phyloP scores from a whole-genome alignment of 2,113 vertebrate genomes.

The Paracanthobrama guichenoti region DNA sequence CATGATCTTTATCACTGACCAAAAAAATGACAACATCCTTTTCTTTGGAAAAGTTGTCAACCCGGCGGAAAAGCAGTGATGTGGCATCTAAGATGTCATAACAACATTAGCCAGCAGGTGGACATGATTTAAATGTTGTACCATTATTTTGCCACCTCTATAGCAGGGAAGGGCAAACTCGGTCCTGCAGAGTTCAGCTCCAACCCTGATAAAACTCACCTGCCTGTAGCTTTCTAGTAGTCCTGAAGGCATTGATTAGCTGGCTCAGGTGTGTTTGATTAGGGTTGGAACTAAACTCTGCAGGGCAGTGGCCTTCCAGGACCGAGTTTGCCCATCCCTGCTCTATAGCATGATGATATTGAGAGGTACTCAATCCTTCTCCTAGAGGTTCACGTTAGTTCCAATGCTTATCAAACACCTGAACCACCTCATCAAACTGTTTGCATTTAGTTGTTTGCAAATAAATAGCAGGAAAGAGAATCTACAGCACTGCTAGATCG shows the following conservation, averaged over 20 bases:
- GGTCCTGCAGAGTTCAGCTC: too few relatives aligned
- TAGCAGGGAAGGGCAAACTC: too few relatives aligned
- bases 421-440: constrained; percentile 18
- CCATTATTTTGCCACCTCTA: neutral
- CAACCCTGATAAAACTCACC: too few relatives aligned
- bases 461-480: constrained; percentile 9
- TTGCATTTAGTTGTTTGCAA: neutral
- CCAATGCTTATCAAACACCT: constrained; percentile 19
- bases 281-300: too few relatives aligned
- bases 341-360: neutral
- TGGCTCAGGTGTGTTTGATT: too few relatives aligned
- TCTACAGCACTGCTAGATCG: neutral
- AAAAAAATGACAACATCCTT: constrained; percentile 62
- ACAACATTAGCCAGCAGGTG: constrained; percentile 20
- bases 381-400: neutral
- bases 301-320: too few relatives aligned
- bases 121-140: neutral
- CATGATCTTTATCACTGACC: constrained; percentile 69
- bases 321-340: too few relatives aligned
- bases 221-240: too few relatives aligned
- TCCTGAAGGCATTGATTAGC: too few relatives aligned
- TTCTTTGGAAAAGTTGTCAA: constrained; percentile 77
- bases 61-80: constrained; percentile 56
- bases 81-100: neutral
- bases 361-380: neutral